These are phyloP conservation scores for Antheraea assamensis DNA, from an alignment of 2,888 invertebrate genomes.

Conservation along the genomic window DNA sequence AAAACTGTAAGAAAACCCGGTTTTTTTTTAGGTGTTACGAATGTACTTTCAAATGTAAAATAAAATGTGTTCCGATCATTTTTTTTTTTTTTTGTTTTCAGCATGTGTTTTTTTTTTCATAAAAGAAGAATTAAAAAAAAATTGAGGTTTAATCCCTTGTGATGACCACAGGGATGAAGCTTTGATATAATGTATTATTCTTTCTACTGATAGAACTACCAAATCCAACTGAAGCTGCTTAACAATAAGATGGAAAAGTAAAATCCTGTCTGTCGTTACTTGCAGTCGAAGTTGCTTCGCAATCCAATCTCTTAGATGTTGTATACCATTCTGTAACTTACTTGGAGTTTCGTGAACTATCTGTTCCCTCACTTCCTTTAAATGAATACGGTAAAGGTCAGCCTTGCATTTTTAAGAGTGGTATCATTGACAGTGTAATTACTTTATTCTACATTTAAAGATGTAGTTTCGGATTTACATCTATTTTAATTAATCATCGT, in stretches of 20 bases:
- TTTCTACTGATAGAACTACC: background rate
- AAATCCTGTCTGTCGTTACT: constrained; percentile 50
- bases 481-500: too few species aligned
- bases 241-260: background rate
- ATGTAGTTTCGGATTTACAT: background rate
- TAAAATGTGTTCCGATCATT: too few species aligned
- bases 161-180: too few species aligned
- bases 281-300: constrained; percentile 80
- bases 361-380: constrained; percentile 67
- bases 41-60: too few species aligned
- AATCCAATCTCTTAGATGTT: constrained; percentile 80
- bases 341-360: constrained; percentile 81
- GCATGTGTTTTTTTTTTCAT: too few species aligned
- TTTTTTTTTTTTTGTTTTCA: too few species aligned
- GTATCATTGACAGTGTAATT: too few species aligned
- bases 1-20: too few species aligned
- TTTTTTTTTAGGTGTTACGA: too few species aligned
- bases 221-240: background rate
- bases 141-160: too few species aligned
- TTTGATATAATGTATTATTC: background rate
- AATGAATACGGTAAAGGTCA: constrained; percentile 50
- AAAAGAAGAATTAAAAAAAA: too few species aligned
- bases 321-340: constrained; percentile 68
- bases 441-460: background rate
- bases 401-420: constrained; percentile 46